A percentile compares a stretch with the other conserved stretches of the same genome.
phyloP scores from a whole-genome alignment of 2,113 vertebrate genomes.

The Peucedramus taeniatus region DNA sequence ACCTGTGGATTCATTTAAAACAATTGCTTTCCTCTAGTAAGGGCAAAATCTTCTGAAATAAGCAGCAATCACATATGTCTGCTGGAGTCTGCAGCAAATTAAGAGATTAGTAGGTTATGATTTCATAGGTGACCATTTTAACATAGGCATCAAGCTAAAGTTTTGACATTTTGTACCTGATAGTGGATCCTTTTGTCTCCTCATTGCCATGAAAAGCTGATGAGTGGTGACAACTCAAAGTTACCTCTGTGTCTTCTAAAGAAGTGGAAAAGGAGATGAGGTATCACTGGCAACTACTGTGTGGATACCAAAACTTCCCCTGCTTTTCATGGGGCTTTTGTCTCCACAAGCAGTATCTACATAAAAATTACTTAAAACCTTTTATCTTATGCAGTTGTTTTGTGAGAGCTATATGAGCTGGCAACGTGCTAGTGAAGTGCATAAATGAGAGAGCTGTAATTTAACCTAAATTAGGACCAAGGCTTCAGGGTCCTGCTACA shows the following conservation, averaged over 20 bases:
- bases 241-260: neutral
- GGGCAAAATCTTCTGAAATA: neutral
- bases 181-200: neutral
- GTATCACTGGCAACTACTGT: neutral
- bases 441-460: neutral
- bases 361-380: neutral
- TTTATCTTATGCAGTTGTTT: neutral
- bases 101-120: neutral
- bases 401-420: neutral
- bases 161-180: neutral
- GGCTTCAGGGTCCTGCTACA: neutral
- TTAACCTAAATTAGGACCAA: neutral
- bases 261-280: neutral
- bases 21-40: neutral
- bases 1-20: slow-evolving; percentile 2
- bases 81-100: neutral
- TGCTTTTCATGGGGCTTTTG: neutral
- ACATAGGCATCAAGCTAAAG: neutral
- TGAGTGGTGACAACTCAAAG: neutral
- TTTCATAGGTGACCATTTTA: neutral
- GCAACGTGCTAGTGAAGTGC: neutral
- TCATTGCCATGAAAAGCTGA: neutral
- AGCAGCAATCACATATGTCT: neutral
- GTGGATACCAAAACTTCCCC: neutral
- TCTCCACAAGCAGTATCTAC: neutral